Percentiles rank a stretch among this genome's conserved stretches.
Conservation (phyloP, 92 coral and sea anemone species). For the Scolanthus callimorphus region DNA sequence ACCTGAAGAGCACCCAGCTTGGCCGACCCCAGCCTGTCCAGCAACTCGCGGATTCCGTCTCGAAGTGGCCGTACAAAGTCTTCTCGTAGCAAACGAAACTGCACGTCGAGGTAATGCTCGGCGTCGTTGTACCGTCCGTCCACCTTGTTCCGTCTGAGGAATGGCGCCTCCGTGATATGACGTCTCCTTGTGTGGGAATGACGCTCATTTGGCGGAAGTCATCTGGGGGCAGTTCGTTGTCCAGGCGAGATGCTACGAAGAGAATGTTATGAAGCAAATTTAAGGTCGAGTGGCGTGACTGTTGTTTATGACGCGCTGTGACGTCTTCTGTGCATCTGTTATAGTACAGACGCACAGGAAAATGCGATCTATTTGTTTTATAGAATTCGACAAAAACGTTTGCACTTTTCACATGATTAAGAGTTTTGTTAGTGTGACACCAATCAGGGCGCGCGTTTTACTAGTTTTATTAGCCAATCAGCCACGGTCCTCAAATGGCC, state of each 20-base stretch:
- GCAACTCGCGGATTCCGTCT: conserved; percentile 66
- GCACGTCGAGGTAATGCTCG: conserved; percentile 92
- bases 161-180: conserved; percentile 45
- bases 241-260: conserved; percentile 42
- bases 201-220: conserved; percentile 79
- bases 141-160: conserved; percentile 71
- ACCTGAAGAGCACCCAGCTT: background rate
- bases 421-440: too few relatives aligned
- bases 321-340: too few relatives aligned
- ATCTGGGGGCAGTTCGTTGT: conserved; percentile 70
- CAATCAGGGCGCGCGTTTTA: background rate
- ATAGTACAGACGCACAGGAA: too few relatives aligned
- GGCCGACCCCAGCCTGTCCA: background rate
- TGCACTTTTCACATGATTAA: too few relatives aligned
- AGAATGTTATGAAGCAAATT: too few relatives aligned
- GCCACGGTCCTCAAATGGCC: too few relatives aligned
- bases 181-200: conserved; percentile 70
- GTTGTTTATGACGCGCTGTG: too few relatives aligned
- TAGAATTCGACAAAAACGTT: too few relatives aligned
- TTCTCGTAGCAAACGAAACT: conserved; percentile 88
- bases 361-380: too few relatives aligned
- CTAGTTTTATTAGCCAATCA: too few relatives aligned
- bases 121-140: conserved; percentile 66
- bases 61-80: conserved; percentile 89
- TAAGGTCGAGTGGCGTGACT: too few relatives aligned